Evolutionary conservation across 2,888 invertebrate genomes (phyloP).

Genomic region (Poecilobothrus nobilitatus): DNA sequence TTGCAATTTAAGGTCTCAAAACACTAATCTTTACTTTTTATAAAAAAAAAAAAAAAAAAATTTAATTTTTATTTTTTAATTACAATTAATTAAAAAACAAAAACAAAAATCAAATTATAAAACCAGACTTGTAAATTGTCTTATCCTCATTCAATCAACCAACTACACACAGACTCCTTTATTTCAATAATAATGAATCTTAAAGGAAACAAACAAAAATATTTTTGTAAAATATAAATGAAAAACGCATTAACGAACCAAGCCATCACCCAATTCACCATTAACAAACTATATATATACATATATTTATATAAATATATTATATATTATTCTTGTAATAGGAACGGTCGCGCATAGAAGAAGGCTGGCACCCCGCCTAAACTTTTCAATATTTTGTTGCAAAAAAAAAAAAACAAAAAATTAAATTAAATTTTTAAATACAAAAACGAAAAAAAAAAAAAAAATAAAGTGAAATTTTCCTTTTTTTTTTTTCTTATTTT

Average conservation of each 20-base stretch:
- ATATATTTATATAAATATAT: too few species aligned
- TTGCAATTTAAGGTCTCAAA: too few species aligned
- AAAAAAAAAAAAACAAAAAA: background rate
- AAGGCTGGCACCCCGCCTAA: background rate
- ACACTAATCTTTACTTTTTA: too few species aligned
- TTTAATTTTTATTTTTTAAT: background rate
- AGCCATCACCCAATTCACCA: too few species aligned
- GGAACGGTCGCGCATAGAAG: constrained; percentile 11
- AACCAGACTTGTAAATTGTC: background rate
- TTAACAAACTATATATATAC: too few species aligned
- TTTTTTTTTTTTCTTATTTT: too few species aligned
- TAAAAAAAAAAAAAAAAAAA: too few species aligned
- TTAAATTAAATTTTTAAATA: constrained; percentile 3
- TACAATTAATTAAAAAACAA: constrained; percentile 7
- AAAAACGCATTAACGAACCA: too few species aligned
- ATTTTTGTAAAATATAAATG: too few species aligned
- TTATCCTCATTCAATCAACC: background rate
- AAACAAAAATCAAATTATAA: background rate
- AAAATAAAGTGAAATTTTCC: background rate
- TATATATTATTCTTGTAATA: constrained; percentile 5
- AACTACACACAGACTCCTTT: background rate
- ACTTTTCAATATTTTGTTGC: background rate
- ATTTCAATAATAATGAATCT: background rate
- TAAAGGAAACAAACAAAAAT: background rate
- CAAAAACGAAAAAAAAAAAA: too few species aligned